phyloP scores from a whole-genome alignment of 2,888 invertebrate genomes.

The Apamea crenata region DNA sequence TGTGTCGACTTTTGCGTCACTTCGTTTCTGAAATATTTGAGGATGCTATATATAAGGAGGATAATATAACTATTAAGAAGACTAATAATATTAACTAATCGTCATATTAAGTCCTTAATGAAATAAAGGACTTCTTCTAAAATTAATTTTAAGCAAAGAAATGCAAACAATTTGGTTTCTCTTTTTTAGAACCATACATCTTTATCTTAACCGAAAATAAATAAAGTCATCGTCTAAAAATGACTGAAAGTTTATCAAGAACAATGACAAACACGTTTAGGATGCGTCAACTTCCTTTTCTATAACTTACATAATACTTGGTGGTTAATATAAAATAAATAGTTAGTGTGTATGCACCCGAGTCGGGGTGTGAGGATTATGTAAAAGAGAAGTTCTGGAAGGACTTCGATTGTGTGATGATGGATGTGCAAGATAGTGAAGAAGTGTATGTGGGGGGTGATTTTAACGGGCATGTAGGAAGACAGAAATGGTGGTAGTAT shows the following conservation, averaged over 20 bases:
- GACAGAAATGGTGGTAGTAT: too few species aligned
- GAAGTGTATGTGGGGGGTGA: too few species aligned
- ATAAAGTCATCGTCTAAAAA: background rate
- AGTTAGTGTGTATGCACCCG: too few species aligned
- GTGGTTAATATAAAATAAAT: too few species aligned
- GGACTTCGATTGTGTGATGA: too few species aligned
- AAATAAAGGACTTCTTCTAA: background rate
- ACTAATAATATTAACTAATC: background rate
- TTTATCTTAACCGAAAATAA: background rate
- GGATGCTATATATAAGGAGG: background rate
- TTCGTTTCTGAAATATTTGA: background rate
- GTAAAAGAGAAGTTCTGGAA: too few species aligned
- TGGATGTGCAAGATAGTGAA: too few species aligned
- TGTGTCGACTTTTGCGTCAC: background rate
- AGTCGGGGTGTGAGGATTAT: too few species aligned
- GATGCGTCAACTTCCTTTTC: background rate
- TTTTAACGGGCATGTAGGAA: too few species aligned
- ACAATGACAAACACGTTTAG: background rate
- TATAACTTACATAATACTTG: background rate
- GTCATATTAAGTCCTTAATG: too few species aligned
- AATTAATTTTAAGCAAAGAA: conserved; percentile 6
- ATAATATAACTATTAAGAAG: background rate
- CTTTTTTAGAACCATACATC: background rate
- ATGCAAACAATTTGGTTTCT: background rate
- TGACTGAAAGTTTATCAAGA: background rate